Percentiles rank a stretch among this genome's conserved stretches.
Conservation (phyloP, 1,140 invertebrate genomes). For the Eufriesea mexicana region DNA sequence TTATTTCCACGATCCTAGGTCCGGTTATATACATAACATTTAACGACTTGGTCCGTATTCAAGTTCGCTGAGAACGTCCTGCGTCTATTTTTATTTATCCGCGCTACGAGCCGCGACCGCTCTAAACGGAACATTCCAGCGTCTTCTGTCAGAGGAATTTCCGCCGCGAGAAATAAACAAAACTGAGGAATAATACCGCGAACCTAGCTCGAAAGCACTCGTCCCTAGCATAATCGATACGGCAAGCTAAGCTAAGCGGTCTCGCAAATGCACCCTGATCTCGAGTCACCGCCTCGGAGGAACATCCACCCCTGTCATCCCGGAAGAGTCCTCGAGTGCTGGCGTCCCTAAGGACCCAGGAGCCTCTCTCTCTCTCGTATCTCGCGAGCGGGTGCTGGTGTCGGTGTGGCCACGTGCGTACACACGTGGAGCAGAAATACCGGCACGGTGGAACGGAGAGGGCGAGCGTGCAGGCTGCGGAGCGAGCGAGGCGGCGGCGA, state of each 20-base stretch:
- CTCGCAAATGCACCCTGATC: not conserved
- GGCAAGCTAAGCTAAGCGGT: not conserved
- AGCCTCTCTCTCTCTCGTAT: not conserved
- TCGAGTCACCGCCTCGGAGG: not conserved
- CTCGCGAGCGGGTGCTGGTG: slow-evolving; percentile 2
- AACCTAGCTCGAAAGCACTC: no score
- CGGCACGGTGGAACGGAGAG: slow-evolving; percentile 15
- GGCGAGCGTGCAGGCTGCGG: not conserved
- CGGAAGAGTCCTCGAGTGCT: not conserved
- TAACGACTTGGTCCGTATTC: no score
- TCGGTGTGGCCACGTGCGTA: slow-evolving; percentile 53
- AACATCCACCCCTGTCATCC: not conserved
- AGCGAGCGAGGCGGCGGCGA: slow-evolving; percentile 9
- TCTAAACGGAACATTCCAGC: no score
- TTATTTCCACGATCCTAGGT: no score
- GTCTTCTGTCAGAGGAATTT: no score
- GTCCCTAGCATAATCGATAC: no score
- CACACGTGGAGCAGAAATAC: slow-evolving; percentile 58
- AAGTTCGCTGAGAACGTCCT: no score
- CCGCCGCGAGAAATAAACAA: no score
- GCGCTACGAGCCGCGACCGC: no score
- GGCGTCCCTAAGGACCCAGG: not conserved
- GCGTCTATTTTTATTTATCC: no score
- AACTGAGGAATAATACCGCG: no score
- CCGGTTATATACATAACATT: no score